Evolutionary conservation across 37 sponge, comb jelly and placozoan species (phyloP).

Genomic region (Corticium candelabrum): DNA sequence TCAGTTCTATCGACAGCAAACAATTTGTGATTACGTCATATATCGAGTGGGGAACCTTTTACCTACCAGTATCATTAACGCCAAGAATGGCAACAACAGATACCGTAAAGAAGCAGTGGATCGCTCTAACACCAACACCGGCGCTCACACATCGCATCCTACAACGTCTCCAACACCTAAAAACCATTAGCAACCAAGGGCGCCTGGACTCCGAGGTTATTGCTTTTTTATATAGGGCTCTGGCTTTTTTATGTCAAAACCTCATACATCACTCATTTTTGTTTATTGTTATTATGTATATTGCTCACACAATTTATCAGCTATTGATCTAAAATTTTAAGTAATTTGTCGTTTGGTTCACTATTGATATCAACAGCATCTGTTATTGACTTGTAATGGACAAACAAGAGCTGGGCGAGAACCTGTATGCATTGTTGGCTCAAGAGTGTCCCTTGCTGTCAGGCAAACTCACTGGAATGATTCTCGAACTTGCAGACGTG

Average conservation of each 20-base stretch:
- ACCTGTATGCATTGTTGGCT: background rate
- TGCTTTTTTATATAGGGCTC: too few relatives aligned
- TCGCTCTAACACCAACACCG: background rate
- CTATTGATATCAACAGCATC: too few relatives aligned
- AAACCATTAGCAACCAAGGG: too few relatives aligned
- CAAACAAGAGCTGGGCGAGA: background rate
- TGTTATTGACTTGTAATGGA: background rate
- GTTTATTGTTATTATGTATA: too few relatives aligned
- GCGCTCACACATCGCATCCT: background rate
- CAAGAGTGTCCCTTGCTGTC: background rate
- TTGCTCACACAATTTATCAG: too few relatives aligned
- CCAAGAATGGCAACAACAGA: background rate
- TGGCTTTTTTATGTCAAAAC: too few relatives aligned
- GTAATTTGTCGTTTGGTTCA: too few relatives aligned
- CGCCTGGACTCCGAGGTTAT: too few relatives aligned
- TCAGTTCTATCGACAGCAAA: background rate
- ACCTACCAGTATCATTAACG: background rate
- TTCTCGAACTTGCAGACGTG: background rate
- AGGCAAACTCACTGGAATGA: constrained; percentile 1
- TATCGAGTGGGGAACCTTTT: background rate
- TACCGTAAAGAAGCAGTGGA: background rate
- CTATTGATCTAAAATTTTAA: too few relatives aligned
- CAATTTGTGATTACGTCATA: background rate
- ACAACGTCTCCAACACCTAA: too few relatives aligned
- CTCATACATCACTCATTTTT: too few relatives aligned